Evolutionary conservation across 2,113 vertebrate species (phyloP).

Genomic region (Poecilia latipinna): DNA sequence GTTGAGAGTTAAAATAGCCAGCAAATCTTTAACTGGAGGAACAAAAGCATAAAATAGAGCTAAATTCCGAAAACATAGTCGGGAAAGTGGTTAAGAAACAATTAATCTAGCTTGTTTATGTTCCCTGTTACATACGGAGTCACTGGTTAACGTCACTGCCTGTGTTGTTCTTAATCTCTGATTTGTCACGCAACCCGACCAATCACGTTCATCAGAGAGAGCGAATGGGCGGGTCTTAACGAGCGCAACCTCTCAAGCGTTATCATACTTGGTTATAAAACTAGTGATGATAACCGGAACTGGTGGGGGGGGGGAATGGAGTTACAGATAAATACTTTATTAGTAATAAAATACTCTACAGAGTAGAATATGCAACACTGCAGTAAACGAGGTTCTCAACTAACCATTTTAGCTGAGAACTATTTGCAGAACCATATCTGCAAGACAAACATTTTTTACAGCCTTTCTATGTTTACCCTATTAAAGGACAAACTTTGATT

Average conservation of each 20-base stretch:
- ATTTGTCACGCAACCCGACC: slow-evolving; percentile 20
- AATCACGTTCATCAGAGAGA: slow-evolving; percentile 24
- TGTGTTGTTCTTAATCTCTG: slow-evolving; percentile 27
- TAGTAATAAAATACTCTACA: too few relatives aligned
- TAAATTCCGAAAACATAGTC: neutral
- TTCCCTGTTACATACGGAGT: neutral
- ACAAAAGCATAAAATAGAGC: neutral
- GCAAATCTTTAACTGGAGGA: neutral
- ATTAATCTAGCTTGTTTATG: neutral
- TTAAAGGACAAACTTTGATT: too few relatives aligned
- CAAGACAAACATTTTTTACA: too few relatives aligned
- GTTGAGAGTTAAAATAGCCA: slow-evolving; percentile 6
- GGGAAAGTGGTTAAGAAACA: neutral
- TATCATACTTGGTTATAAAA: neutral
- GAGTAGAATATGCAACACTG: too few relatives aligned
- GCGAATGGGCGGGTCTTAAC: slow-evolving; percentile 18
- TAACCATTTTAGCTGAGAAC: too few relatives aligned
- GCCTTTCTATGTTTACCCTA: too few relatives aligned
- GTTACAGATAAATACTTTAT: neutral
- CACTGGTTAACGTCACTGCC: neutral
- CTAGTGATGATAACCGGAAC: neutral
- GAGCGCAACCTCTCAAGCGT: neutral
- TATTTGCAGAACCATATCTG: too few relatives aligned
- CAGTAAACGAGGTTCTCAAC: too few relatives aligned
- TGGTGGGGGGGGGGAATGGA: too few relatives aligned